Evolutionary conservation across 2,797 vertebrate genomes (phyloP).

Genomic region (Eptatretus atami): DNA sequence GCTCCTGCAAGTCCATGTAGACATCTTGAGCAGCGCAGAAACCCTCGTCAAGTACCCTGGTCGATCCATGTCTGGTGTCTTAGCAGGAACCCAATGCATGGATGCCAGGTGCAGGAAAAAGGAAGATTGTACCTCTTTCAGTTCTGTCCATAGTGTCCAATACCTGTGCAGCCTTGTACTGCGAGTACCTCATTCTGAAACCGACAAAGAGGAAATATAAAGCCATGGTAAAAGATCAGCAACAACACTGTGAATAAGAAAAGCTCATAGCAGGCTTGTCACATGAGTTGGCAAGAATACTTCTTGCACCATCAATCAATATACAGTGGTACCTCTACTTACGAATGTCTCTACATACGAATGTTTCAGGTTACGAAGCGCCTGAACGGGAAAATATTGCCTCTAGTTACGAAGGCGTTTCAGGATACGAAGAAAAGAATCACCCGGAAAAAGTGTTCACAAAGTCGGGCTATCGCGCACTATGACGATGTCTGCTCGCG

Average conservation of each 20-base stretch:
- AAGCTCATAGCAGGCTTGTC: too few relatives aligned
- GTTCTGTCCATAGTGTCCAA: constrained; percentile 13
- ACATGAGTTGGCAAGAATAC: too few relatives aligned
- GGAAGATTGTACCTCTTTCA: constrained; percentile 17
- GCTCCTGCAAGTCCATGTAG: constrained; percentile 16
- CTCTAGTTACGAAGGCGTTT: too few relatives aligned
- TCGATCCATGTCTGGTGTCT: constrained; percentile 9
- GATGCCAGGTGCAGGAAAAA: constrained; percentile 17
- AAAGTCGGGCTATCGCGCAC: too few relatives aligned
- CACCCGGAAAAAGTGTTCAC: too few relatives aligned
- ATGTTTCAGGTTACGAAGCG: too few relatives aligned
- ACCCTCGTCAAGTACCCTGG: constrained; percentile 1
- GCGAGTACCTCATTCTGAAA: constrained; percentile 15
- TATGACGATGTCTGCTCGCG: too few relatives aligned
- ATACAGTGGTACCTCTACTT: too few relatives aligned
- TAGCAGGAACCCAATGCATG: constrained; percentile 21
- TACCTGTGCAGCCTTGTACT: constrained; percentile 21
- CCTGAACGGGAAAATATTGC: too few relatives aligned
- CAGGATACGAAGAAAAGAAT: too few relatives aligned
- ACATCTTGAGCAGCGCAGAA: constrained; percentile 16
- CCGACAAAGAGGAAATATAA: neutral
- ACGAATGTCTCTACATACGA: too few relatives aligned
- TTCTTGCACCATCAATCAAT: too few relatives aligned
- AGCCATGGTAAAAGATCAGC: neutral
- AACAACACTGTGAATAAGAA: neutral